Percentiles rank a stretch among this genome's conserved stretches.
These are phyloP conservation scores for Nomada fucata DNA, from an alignment of 2,888 invertebrate genomes.

Conservation along the genomic window DNA sequence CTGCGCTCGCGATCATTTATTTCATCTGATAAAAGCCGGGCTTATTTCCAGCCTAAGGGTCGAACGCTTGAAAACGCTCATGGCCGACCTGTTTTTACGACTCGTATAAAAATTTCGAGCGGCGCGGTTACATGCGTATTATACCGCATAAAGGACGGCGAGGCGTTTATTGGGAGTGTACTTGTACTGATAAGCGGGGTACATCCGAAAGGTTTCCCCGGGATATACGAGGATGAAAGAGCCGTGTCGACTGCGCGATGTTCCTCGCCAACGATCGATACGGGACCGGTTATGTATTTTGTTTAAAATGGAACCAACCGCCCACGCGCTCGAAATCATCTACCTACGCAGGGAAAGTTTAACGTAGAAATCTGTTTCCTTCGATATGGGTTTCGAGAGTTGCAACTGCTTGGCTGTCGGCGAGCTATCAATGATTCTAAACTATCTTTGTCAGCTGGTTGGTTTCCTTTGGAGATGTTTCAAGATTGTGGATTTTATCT, in stretches of 20 bases:
- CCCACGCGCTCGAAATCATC: slow-evolving; percentile 32
- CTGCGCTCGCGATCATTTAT: neutral
- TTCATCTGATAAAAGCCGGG: neutral
- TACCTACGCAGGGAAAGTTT: neutral
- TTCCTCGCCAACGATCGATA: slow-evolving; percentile 54
- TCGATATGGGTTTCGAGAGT: slow-evolving; percentile 15
- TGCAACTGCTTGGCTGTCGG: no score
- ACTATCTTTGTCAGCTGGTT: no score
- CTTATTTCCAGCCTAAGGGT: slow-evolving; percentile 18
- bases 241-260: slow-evolving; percentile 47
- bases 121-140: slow-evolving; percentile 11
- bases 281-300: slow-evolving; percentile 48
- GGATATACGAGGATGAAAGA: slow-evolving; percentile 41
- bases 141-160: slow-evolving; percentile 26
- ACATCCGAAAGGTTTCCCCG: slow-evolving; percentile 19
- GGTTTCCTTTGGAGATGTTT: no score
- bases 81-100: slow-evolving; percentile 40
- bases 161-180: slow-evolving; percentile 36
- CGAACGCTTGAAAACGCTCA: slow-evolving; percentile 33
- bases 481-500: no score
- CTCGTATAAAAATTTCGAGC: slow-evolving; percentile 33
- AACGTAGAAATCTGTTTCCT: neutral
- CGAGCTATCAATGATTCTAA: no score
- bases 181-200: slow-evolving; percentile 40
- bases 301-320: slow-evolving; percentile 45